Percentiles rank a stretch among this genome's conserved stretches.
phyloP scores from a whole-genome alignment of 2,888 invertebrate species.

The Biston betularia region DNA sequence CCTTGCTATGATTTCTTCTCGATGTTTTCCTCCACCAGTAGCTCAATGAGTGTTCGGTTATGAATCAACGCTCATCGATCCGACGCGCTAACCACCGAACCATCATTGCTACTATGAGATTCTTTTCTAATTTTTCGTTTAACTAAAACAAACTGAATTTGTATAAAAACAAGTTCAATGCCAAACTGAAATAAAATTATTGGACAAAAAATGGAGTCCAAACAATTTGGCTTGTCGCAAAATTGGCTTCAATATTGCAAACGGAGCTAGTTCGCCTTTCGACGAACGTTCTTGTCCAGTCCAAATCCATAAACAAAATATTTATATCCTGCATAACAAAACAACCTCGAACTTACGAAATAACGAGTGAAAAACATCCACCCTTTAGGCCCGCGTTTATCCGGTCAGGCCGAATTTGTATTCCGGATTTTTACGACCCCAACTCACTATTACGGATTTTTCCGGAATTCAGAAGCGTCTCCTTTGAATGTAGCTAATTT shows the following conservation, averaged over 20 bases:
- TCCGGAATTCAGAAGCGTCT: constrained; percentile 49
- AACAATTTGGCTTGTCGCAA: background rate
- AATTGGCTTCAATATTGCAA: constrained; percentile 8
- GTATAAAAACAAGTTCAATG: background rate
- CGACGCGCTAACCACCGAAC: too few relatives aligned
- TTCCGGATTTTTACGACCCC: constrained; percentile 48
- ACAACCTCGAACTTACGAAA: constrained; percentile 38
- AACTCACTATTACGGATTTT: constrained; percentile 49
- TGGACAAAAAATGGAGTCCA: background rate
- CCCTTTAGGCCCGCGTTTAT: constrained; percentile 41
- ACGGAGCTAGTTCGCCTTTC: background rate
- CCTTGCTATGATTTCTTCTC: too few relatives aligned
- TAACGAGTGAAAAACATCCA: constrained; percentile 44
- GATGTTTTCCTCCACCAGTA: too few relatives aligned
- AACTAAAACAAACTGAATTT: background rate
- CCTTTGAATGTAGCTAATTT: constrained; percentile 74
- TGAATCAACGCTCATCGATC: too few relatives aligned
- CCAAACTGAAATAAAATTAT: background rate
- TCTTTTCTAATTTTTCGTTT: too few relatives aligned
- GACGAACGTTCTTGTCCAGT: constrained; percentile 21
- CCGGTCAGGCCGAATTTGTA: constrained; percentile 48
- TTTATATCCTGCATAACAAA: constrained; percentile 36
- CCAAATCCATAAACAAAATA: constrained; percentile 39
- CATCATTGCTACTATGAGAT: too few relatives aligned
- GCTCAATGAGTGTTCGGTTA: too few relatives aligned